Conservation (phyloP, 2,797 vertebrate species). For the Thunnus albacares region DNA sequence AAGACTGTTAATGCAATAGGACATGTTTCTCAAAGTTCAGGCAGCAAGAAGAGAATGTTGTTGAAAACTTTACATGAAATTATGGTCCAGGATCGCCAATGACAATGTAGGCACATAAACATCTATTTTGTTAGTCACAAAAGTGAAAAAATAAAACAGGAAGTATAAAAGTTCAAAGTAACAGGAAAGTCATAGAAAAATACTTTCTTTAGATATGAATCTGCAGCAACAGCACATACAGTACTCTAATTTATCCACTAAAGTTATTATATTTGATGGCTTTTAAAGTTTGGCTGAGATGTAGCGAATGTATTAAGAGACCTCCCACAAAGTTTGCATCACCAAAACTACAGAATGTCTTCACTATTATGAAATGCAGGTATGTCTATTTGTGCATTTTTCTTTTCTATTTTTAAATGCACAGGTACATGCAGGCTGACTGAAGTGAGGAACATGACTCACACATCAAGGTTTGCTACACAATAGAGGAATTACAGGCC, state of each 20-base stretch:
- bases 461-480: slow-evolving; percentile 25
- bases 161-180: not conserved
- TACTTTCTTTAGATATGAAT: not conserved
- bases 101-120: not conserved
- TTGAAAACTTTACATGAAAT: not conserved
- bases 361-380: not conserved
- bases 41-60: not conserved
- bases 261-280: too few species aligned
- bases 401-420: not conserved
- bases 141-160: not conserved
- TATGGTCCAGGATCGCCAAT: not conserved
- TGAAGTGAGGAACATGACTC: slow-evolving; percentile 28
- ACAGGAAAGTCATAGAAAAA: not conserved
- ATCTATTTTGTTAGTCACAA: not conserved
- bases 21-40: not conserved
- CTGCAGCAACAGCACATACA: not conserved
- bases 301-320: too few species aligned
- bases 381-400: slow-evolving; percentile 5
- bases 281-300: too few species aligned
- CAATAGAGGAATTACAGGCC: slow-evolving; percentile 24
- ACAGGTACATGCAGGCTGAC: slow-evolving; percentile 27
- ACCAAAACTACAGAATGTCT: not conserved
- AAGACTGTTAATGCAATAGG: not conserved
- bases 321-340: too few species aligned
- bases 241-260: too few species aligned